Base-by-base conservation (phyloP, 2,113 vertebrate species). In the Mustela nigripes region DNA sequence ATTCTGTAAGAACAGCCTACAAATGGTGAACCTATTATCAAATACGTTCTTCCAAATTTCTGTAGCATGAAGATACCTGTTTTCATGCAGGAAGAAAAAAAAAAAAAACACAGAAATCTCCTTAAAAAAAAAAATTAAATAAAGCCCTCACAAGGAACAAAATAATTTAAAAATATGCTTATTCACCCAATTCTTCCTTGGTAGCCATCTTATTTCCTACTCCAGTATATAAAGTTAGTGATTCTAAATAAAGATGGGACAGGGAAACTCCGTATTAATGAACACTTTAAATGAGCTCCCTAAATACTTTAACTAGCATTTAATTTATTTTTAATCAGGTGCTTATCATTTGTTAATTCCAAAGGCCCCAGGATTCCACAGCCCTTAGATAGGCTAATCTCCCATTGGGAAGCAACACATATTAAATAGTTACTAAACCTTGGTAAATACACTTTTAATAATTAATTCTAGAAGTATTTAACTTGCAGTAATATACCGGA, bases 361-460 rank as follows among this genome's bases (percentile, higher is more conserved):
- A 97, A 96, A 98, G 97, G 65, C 96, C 97, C 97, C 96, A 95
- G 89, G 97, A 97, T 97, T 97, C 95, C 86, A 88, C 84, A 97
- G 97, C 74, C 97, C 95, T 98, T 96, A 97, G 97, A 97, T 86
- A 97, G 97, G 91, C 93, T 97, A 96, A 97, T 97, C 97, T 97
- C 97, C 98, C 98, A 84, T 91, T 97, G 97, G 97, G 98, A 98
- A 98, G 97, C 97, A 98, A 98, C 98, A 97, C 98, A 98, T 97
- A 98, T 98, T 98, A 98, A 98, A 98, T 97, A 98, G 98, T 98
- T 98, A 97, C 97, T 98, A 98, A 98, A 98, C 98, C 97, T 98
- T 98, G 98, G 98, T 98, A 98, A 98, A 98, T 98, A 98, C 97
- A 98, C 98, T 98, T 98, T 98, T 98, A 98, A 98, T 98, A 98